Conservation (phyloP, 2,797 vertebrate species). For the Hyperoplus lanceolatus region DNA sequence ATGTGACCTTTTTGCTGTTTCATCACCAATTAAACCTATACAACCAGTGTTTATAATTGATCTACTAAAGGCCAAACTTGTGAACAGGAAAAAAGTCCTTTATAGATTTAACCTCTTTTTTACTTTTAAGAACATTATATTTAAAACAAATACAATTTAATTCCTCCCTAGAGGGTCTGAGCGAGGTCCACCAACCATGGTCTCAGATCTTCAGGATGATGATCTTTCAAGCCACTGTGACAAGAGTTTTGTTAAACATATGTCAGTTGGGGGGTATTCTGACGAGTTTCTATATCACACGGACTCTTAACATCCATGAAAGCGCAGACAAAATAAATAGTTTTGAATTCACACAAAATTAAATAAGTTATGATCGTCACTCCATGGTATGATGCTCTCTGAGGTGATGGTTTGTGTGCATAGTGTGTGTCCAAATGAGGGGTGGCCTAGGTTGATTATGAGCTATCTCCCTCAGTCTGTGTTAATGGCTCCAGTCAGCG, state of each 20-base stretch:
- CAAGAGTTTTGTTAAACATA: slow-evolving; percentile 54
- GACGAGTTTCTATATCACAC: slow-evolving; percentile 51
- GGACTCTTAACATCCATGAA: slow-evolving; percentile 47
- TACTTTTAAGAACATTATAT: too few species aligned
- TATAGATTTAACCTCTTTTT: too few species aligned
- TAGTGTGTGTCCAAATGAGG: slow-evolving; percentile 38
- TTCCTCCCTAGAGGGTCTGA: too few species aligned
- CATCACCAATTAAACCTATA: too few species aligned
- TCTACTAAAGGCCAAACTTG: too few species aligned
- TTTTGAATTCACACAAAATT: slow-evolving; percentile 25
- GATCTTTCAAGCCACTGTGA: not conserved
- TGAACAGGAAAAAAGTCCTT: too few species aligned
- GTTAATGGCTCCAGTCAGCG: slow-evolving; percentile 61
- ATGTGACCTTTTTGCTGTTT: too few species aligned
- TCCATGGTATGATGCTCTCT: slow-evolving; percentile 23
- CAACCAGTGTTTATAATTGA: too few species aligned
- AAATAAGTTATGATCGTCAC: slow-evolving; percentile 41
- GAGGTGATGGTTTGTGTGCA: slow-evolving; percentile 14
- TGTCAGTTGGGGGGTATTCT: slow-evolving; percentile 53
- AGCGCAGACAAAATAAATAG: slow-evolving; percentile 37
- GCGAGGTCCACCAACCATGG: too few species aligned
- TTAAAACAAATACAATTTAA: too few species aligned
- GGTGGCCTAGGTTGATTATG: slow-evolving; percentile 32
- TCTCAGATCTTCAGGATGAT: too few species aligned
- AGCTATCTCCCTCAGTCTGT: slow-evolving; percentile 42